phyloP scores from a whole-genome alignment of 2,888 invertebrate species.

The Octodonta nipae region DNA sequence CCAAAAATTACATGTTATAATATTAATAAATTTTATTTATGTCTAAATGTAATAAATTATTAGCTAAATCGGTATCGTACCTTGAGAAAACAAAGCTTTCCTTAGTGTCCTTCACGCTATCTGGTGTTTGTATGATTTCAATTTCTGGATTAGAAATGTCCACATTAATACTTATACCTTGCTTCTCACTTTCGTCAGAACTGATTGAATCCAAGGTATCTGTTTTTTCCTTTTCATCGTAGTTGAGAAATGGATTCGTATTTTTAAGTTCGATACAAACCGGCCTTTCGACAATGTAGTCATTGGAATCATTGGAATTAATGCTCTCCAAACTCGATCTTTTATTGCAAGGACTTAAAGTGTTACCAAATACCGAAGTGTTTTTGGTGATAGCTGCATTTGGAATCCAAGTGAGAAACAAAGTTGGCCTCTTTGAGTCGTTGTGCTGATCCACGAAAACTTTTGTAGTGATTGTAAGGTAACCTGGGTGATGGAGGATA shows the following conservation, averaged over 20 bases:
- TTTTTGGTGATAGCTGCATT: conserved; percentile 79
- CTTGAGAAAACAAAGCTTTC: conserved; percentile 44
- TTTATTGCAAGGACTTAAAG: conserved; percentile 24
- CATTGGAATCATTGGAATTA: conserved; percentile 28
- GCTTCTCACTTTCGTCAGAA: conserved; percentile 25
- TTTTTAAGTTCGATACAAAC: conserved; percentile 32
- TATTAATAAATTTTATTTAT: too few species aligned
- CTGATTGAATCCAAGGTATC: conserved; percentile 27
- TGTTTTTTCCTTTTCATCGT: conserved; percentile 28
- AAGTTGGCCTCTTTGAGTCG: conserved; percentile 61
- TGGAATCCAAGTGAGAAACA: conserved; percentile 89
- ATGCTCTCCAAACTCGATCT: conserved; percentile 32
- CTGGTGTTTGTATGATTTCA: conserved; percentile 55
- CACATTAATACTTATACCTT: conserved; percentile 33
- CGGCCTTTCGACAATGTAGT: conserved; percentile 17
- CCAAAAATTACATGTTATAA: too few species aligned
- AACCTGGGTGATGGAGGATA: conserved; percentile 81
- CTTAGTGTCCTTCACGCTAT: conserved; percentile 36
- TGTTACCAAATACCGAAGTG: conserved; percentile 57
- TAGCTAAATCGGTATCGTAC: too few species aligned
- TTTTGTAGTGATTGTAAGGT: conserved; percentile 76
- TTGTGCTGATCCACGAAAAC: conserved; percentile 62
- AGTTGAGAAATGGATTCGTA: conserved; percentile 38
- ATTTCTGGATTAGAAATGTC: conserved; percentile 58
- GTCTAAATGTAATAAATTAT: too few species aligned